A percentile compares a stretch with the other conserved stretches of the same genome.
Evolutionary conservation across 2,797 vertebrate genomes (phyloP).

Genomic region (Xenopus petersii): DNA sequence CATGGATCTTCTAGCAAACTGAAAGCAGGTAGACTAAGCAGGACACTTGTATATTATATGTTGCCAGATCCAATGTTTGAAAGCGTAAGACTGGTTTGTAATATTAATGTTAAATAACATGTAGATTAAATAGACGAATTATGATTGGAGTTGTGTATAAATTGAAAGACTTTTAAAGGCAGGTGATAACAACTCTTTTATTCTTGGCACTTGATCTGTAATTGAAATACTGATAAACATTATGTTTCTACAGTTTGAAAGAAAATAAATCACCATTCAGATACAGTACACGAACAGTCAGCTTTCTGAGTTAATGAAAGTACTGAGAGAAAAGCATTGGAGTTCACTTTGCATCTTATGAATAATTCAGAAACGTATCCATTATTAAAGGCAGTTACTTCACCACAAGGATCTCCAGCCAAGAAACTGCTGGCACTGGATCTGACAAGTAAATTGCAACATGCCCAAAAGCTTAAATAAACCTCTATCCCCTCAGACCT

Average conservation of each 20-base stretch:
- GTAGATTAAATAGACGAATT: not conserved
- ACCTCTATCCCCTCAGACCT: constrained; percentile 39
- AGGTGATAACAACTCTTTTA: not conserved
- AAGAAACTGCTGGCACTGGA: constrained; percentile 62
- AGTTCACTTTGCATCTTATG: constrained; percentile 61
- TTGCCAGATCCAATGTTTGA: not conserved
- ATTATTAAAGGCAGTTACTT: constrained; percentile 74
- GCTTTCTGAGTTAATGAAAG: constrained; percentile 72
- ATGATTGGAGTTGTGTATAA: constrained; percentile 33
- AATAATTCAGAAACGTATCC: constrained; percentile 72
- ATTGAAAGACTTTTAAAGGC: constrained; percentile 10
- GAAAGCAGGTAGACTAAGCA: no score
- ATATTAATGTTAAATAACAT: not conserved
- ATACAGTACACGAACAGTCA: constrained; percentile 52
- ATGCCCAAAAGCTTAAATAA: constrained; percentile 73
- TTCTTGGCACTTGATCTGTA: constrained; percentile 1
- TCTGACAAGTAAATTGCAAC: constrained; percentile 71
- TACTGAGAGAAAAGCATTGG: constrained; percentile 64
- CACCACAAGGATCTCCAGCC: constrained; percentile 66
- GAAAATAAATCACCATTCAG: constrained; percentile 53
- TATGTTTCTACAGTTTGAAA: constrained; percentile 45
- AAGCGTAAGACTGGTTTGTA: not conserved
- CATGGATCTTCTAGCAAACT: no score
- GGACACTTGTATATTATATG: not conserved
- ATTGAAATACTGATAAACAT: constrained; percentile 54